Evolutionary conservation across 2,113 vertebrate genomes (phyloP), one percentile per base, ranked within the genome.

Genomic region (Cettia cetti): DNA sequence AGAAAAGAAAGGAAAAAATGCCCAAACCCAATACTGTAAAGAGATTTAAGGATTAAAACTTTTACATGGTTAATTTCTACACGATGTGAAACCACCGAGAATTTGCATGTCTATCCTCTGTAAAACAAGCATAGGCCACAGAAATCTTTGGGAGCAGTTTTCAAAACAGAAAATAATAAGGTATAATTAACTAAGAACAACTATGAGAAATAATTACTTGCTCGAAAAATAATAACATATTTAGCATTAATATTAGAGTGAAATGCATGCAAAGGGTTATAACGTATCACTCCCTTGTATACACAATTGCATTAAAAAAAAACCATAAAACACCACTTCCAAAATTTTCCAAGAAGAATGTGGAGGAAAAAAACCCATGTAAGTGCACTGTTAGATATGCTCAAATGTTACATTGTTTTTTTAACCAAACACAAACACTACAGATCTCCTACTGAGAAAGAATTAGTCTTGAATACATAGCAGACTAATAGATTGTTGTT

Each of bases 401-500:
- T 93, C 64, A 71, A 52, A 52, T 19, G 30, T 70, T 79, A 54
- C 2, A 30, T 39, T 78, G 69, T 86, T 97, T 97, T 97, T 97
- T 93, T 71, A 86, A 79, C 77, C 92, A 64, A 93, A 94, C 47
- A 88, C 23, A 87, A 56, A 93, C 31, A 27, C 63, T 35, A 90
- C 57, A 72, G 35, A 91, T 86, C 85, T 83, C 91, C 64, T 76
- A 60, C 79, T 61, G 84, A 52, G 74, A 93, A 96, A 97, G 83
- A 71, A 92, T 94, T 95, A 86, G 94, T 91, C 65, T 81, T 66
- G 1, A 96, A 97, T 78, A 95, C 79, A 72, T 68, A 84, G 79
- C 80, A 85, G 35, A 82, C 92, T 82, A 96, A 97, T 64, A 87
- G 83, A 81, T 71, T 94, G 83, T 94, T 96, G 78, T 90, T 96